phyloP scores from a whole-genome alignment of 2,113 vertebrate species.

The Coptodon rendalli region DNA sequence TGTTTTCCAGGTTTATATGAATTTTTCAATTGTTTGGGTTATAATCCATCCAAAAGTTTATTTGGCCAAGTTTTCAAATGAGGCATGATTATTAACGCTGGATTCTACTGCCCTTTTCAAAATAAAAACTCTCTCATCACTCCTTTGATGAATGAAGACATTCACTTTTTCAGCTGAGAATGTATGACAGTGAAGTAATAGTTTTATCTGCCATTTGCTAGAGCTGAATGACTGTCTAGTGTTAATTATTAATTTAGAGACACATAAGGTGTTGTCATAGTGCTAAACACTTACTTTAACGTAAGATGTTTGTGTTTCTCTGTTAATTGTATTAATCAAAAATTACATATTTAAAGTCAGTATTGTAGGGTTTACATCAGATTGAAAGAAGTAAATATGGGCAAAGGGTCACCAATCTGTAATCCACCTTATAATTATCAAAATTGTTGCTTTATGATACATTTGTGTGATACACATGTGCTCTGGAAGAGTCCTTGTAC shows the following conservation, averaged over 20 bases:
- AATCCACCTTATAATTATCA: not conserved
- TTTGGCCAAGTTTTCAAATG: not conserved
- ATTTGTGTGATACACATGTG: not conserved
- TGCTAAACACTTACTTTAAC: not conserved
- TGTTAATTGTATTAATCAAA: not conserved
- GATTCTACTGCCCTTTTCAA: not conserved
- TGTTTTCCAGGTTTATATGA: not conserved
- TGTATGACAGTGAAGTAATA: not conserved
- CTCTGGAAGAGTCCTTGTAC: not conserved
- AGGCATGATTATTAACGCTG: not conserved
- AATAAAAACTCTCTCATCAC: not conserved
- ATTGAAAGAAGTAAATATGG: not conserved
- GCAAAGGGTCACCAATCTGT: not conserved
- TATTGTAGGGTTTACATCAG: accelerated
- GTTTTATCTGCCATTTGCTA: not conserved
- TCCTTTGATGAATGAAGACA: not conserved
- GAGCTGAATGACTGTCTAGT: not conserved
- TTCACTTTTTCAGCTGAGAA: not conserved
- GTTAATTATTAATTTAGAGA: not conserved
- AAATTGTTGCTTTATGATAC: not conserved
- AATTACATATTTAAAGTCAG: not conserved
- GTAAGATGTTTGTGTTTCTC: not conserved
- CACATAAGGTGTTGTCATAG: not conserved
- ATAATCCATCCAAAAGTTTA: not conserved
- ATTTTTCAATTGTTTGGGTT: not conserved